These are phyloP conservation scores for Dermochelys coriacea DNA, from an alignment of 2,797 vertebrate species.

Conservation along the genomic window DNA sequence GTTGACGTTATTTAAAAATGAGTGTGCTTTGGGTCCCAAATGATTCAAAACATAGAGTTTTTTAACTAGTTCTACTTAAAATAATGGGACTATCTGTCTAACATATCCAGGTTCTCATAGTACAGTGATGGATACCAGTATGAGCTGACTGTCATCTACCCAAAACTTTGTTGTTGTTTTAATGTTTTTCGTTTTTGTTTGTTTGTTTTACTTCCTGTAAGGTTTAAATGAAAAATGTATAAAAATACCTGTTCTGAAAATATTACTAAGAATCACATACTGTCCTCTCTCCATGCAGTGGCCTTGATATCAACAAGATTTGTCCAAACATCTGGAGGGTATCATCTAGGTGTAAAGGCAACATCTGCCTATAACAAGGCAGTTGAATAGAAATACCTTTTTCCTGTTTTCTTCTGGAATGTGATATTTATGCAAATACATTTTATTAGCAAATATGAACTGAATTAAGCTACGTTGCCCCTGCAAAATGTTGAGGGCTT, in stretches of 20 bases:
- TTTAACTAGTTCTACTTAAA: neutral
- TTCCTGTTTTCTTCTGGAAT: neutral
- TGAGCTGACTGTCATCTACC: neutral
- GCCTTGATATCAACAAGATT: neutral
- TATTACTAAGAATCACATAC: fast-evolving
- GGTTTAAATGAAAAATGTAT: neutral
- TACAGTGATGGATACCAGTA: too few species aligned
- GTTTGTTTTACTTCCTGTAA: neutral
- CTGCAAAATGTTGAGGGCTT: fast-evolving
- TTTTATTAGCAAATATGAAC: fast-evolving
- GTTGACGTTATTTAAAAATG: neutral
- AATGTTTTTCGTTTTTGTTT: too few species aligned
- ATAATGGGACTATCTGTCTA: neutral
- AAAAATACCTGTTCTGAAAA: neutral
- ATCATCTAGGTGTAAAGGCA: neutral
- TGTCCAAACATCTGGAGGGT: neutral
- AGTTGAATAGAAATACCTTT: neutral
- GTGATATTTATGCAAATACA: fast-evolving
- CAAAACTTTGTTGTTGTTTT: neutral
- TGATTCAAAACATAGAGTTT: neutral
- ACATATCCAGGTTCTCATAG: neutral
- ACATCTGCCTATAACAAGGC: neutral
- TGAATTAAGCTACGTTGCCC: fast-evolving
- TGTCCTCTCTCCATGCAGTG: fast-evolving
- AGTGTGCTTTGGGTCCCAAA: neutral